Percentiles rank a stretch among this genome's conserved stretches.
Conservation (phyloP, 2,888 invertebrate genomes). For the Eudasyphora cyanicolor region DNA sequence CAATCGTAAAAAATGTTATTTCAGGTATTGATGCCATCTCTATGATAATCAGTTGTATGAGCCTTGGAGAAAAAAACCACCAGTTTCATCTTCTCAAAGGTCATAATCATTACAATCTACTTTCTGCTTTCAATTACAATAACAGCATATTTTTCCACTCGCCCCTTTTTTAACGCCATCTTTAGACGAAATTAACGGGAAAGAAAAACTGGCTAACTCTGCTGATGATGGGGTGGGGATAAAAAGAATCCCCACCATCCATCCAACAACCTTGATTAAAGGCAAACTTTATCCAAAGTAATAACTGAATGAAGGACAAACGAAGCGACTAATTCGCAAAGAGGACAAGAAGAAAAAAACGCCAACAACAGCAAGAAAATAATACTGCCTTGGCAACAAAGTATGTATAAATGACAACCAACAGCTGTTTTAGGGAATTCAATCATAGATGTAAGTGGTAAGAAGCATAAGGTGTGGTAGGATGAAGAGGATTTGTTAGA, state of each 20-base stretch:
- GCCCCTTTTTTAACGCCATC: neutral
- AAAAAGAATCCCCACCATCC: constrained; percentile 41
- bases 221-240: no score
- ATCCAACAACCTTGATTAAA: constrained; percentile 36
- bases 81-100: neutral
- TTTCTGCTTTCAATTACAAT: neutral
- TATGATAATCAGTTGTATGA: no score
- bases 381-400: constrained; percentile 54
- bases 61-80: no score
- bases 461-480: neutral
- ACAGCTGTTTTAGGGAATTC: constrained; percentile 41
- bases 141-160: neutral
- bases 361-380: neutral
- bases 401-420: constrained; percentile 37
- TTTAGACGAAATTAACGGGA: neutral
- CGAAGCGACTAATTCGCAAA: neutral
- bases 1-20: no score
- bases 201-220: no score
- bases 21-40: no score
- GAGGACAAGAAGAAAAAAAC: neutral
- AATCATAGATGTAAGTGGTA: neutral
- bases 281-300: constrained; percentile 22
- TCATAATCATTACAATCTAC: neutral
- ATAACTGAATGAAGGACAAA: constrained; percentile 68
- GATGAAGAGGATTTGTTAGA: neutral